phyloP scores from a whole-genome alignment of 92 coral and sea anemone species.

The Actinostola sp. region DNA sequence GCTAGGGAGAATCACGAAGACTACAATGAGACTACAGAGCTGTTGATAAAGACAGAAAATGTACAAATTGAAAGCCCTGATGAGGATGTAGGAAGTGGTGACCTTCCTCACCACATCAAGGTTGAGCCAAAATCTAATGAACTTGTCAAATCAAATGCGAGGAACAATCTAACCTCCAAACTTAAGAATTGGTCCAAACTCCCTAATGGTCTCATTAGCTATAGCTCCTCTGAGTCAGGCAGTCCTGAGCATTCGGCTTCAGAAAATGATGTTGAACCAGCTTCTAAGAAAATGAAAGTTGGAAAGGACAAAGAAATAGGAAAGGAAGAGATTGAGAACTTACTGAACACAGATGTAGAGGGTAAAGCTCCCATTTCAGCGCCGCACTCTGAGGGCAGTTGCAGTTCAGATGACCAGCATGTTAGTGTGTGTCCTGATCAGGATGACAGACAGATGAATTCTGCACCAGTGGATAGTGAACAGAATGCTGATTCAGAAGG shows the following conservation, averaged over 20 bases:
- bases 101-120: background rate
- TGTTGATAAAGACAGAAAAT: slow-evolving; percentile 10
- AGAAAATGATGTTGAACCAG: slow-evolving; percentile 51
- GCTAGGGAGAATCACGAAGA: background rate
- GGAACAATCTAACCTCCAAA: slow-evolving; percentile 5
- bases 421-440: slow-evolving; percentile 10
- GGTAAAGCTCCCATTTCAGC: slow-evolving; percentile 59
- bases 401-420: slow-evolving; percentile 58
- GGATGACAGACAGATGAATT: slow-evolving; percentile 33
- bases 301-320: slow-evolving; percentile 70
- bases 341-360: slow-evolving; percentile 33
- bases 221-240: slow-evolving; percentile 55
- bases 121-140: slow-evolving; percentile 12
- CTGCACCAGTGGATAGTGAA: slow-evolving; percentile 9
- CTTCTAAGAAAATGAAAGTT: slow-evolving; percentile 69
- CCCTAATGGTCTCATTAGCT: slow-evolving; percentile 57
- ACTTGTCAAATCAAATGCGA: slow-evolving; percentile 8
- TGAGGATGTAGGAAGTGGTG: slow-evolving; percentile 20
- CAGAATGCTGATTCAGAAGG: slow-evolving; percentile 20
- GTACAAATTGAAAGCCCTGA: slow-evolving; percentile 3
- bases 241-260: slow-evolving; percentile 39
- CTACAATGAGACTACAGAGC: background rate
- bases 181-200: slow-evolving; percentile 25
- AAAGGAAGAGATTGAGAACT: slow-evolving; percentile 51
- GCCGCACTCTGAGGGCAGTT: slow-evolving; percentile 69